Percentiles rank a stretch among this genome's conserved stretches.
Evolutionary conservation across 2,113 vertebrate genomes (phyloP).

Genomic region (Pomatorhinus ruficollis): DNA sequence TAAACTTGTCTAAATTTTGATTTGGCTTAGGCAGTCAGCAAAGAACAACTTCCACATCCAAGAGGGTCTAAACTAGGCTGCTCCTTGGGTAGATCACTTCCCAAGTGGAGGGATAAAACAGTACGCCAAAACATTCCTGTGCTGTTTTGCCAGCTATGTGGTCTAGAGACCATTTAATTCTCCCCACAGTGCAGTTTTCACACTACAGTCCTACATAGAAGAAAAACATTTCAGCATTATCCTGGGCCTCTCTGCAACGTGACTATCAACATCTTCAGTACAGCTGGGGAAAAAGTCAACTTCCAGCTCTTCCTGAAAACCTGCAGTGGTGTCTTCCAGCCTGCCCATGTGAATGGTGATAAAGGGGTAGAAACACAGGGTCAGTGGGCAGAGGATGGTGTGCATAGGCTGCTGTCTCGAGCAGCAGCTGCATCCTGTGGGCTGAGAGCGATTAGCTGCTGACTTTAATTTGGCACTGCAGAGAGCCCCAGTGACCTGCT

Average conservation of each 20-base stretch:
- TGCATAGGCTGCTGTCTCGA: rapidly evolving
- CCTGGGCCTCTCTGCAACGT: rapidly evolving
- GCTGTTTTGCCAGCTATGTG: neutral
- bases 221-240: neutral
- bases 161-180: neutral
- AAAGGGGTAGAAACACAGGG: neutral
- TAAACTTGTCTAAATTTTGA: neutral
- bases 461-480: neutral
- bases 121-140: neutral
- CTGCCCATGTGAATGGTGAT: neutral
- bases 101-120: neutral
- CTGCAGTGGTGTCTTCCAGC: neutral
- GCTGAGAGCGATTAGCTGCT: neutral
- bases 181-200: neutral
- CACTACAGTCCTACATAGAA: neutral
- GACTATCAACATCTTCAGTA: neutral
- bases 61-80: neutral
- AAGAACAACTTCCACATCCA: neutral
- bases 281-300: neutral
- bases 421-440: neutral
- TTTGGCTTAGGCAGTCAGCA: neutral
- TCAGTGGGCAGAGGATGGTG: neutral
- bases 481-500: neutral
- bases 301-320: neutral
- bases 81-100: neutral